Conservation (phyloP, 1,140 invertebrate species). For the Heliothis subflexa region DNA sequence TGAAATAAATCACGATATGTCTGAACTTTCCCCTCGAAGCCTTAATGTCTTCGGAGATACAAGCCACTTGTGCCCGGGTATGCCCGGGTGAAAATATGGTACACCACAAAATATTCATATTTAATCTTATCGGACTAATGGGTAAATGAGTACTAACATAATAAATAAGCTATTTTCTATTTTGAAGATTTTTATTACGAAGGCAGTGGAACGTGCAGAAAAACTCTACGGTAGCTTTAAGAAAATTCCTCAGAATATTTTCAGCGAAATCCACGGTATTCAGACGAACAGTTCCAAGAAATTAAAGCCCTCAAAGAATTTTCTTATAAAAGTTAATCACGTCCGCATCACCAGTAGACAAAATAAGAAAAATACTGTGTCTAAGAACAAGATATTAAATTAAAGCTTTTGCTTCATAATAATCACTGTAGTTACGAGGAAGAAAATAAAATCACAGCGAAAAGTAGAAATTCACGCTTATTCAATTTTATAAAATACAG, state of each 20-base stretch:
- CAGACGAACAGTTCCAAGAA: background rate
- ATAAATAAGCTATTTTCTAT: too few species aligned
- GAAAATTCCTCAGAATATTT: background rate
- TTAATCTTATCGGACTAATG: too few species aligned
- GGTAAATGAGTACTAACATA: too few species aligned
- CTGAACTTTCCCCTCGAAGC: constrained; percentile 25
- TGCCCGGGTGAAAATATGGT: background rate
- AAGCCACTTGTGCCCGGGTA: background rate
- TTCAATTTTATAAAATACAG: too few species aligned
- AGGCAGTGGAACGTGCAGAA: too few species aligned
- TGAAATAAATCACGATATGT: constrained; percentile 33
- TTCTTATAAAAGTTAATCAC: constrained; percentile 3
- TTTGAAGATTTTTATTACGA: too few species aligned
- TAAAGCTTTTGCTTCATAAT: background rate
- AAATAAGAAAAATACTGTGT: background rate
- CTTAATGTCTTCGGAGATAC: constrained; percentile 23
- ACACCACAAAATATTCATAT: too few species aligned
- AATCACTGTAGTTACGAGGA: too few species aligned
- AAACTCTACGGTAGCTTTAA: background rate
- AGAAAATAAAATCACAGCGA: too few species aligned
- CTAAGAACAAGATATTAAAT: background rate
- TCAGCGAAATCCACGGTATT: background rate
- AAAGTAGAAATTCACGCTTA: too few species aligned
- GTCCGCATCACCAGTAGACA: background rate
- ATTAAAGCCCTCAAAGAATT: background rate